Evolutionary conservation across 2,888 invertebrate genomes (phyloP).

Genomic region (Lymantria dispar): DNA sequence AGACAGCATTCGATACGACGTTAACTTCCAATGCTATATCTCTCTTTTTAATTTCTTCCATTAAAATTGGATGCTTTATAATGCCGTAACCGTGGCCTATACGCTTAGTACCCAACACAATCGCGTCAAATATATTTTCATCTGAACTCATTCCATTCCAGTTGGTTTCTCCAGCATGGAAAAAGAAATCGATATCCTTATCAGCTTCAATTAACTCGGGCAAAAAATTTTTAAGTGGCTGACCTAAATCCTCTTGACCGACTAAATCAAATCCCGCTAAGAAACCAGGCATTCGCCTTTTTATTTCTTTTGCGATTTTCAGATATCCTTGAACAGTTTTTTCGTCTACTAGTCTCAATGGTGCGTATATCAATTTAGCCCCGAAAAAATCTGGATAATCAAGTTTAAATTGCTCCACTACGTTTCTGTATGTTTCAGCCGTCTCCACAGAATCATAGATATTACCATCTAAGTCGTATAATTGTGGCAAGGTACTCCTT

Average conservation of each 20-base stretch:
- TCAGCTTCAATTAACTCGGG: constrained; percentile 74
- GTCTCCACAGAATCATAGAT: constrained; percentile 77
- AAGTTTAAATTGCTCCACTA: constrained; percentile 78
- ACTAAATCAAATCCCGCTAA: constrained; percentile 92
- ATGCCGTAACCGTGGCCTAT: constrained; percentile 91
- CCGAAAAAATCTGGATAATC: constrained; percentile 86
- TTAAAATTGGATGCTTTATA: constrained; percentile 86
- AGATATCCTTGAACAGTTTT: constrained; percentile 73
- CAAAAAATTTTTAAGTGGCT: constrained; percentile 82
- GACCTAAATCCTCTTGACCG: constrained; percentile 89
- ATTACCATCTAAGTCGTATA: constrained; percentile 86
- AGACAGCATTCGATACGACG: constrained; percentile 90
- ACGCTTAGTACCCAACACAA: constrained; percentile 86
- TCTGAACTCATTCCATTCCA: constrained; percentile 86
- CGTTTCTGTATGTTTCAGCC: constrained; percentile 78
- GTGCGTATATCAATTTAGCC: constrained; percentile 87
- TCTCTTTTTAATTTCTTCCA: constrained; percentile 81
- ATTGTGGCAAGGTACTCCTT: constrained; percentile 82
- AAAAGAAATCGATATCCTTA: constrained; percentile 84
- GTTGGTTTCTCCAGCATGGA: constrained; percentile 92
- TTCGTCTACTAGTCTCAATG: constrained; percentile 71
- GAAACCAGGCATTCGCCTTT: constrained; percentile 83
- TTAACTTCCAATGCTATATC: constrained; percentile 89
- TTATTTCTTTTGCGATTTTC: constrained; percentile 60
- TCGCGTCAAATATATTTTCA: constrained; percentile 88